Conservation (phyloP, 2,113 vertebrate genomes). For the Prunella fulvescens region DNA sequence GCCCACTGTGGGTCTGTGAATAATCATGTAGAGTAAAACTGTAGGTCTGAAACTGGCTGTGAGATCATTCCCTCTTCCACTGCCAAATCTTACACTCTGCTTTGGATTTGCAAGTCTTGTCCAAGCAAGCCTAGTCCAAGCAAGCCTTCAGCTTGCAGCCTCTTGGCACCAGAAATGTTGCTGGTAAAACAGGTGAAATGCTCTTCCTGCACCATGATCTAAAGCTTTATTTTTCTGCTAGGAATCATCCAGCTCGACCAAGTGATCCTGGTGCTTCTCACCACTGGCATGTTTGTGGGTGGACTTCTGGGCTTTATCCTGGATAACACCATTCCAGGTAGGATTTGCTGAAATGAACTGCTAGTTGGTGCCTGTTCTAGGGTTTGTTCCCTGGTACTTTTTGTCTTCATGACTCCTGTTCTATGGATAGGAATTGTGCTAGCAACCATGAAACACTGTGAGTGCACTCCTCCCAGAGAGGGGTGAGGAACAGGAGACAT, state of each 20-base stretch:
- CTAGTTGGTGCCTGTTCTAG: not conserved
- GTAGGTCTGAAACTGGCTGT: not conserved
- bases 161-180: not conserved
- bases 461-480: not conserved
- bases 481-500: not conserved
- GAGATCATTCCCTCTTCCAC: not conserved
- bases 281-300: slow-evolving; percentile 95
- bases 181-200: not conserved
- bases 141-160: not conserved
- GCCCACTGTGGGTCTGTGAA: not conserved
- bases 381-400: not conserved
- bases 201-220: not conserved
- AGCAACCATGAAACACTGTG: not conserved
- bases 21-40: not conserved
- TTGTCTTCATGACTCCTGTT: not conserved
- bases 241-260: slow-evolving; percentile 88
- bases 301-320: slow-evolving; percentile 90
- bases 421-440: not conserved
- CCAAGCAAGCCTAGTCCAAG: not conserved
- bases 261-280: slow-evolving; percentile 89
- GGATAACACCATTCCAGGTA: slow-evolving; percentile 96
- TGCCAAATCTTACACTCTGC: not conserved
- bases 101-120: not conserved
- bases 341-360: slow-evolving; percentile 15
- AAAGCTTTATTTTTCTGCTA: slow-evolving; percentile 47